These are phyloP conservation scores for Musca domestica DNA, from an alignment of 1,140 invertebrate species.

Conservation along the genomic window DNA sequence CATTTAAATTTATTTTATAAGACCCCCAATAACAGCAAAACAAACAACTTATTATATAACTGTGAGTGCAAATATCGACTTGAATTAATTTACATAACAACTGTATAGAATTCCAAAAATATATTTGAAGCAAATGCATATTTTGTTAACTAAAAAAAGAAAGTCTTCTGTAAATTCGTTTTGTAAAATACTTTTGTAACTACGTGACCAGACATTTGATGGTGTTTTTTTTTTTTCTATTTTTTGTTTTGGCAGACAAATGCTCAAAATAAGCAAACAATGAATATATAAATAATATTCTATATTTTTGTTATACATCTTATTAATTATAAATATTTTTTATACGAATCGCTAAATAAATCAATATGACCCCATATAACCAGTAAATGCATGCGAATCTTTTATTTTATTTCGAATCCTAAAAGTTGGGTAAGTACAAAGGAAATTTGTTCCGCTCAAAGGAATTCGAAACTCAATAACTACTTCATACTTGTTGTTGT, in stretches of 20 bases:
- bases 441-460: no score
- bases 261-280: constrained; percentile 12
- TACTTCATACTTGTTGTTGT: background rate
- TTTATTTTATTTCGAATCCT: no score
- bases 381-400: background rate
- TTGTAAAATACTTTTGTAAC: background rate
- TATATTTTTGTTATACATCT: constrained; percentile 16
- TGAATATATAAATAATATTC: background rate
- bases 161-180: background rate
- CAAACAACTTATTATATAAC: constrained; percentile 3
- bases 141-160: no score
- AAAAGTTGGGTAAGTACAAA: no score
- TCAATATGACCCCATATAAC: constrained; percentile 14
- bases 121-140: no score
- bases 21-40: background rate
- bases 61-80: constrained; percentile 4
- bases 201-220: background rate
- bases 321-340: constrained; percentile 7
- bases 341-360: constrained; percentile 17
- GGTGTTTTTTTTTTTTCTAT: no score
- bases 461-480: no score
- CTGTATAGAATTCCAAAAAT: background rate
- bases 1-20: background rate
- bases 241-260: background rate
- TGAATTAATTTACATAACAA: background rate